Percentiles rank a stretch among this genome's conserved stretches.
Conservation (phyloP, 2,888 invertebrate species). For the Diaphora mendica region DNA sequence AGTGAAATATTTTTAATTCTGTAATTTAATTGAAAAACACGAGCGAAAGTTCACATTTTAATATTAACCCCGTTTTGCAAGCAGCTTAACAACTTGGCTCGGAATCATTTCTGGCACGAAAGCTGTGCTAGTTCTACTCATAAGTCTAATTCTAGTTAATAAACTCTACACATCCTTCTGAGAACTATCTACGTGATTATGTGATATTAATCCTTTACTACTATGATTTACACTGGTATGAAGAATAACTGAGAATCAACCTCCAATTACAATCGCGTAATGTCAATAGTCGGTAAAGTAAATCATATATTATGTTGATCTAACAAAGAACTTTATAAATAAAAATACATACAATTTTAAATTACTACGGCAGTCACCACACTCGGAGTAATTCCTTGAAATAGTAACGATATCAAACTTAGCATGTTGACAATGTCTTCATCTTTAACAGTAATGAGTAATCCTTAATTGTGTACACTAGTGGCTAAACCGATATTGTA, state of each 20-base stretch:
- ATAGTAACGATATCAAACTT: neutral
- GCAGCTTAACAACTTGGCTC: neutral
- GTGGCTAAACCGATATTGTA: neutral
- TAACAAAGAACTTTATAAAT: too few relatives aligned
- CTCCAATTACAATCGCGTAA: too few relatives aligned
- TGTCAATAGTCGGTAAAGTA: too few relatives aligned
- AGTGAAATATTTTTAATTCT: neutral
- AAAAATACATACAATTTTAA: too few relatives aligned
- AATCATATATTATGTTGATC: too few relatives aligned
- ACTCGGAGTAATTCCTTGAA: neutral
- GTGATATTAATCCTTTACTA: too few relatives aligned
- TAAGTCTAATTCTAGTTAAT: neutral
- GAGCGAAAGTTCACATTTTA: neutral
- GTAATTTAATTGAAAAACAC: neutral
- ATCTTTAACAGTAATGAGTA: neutral
- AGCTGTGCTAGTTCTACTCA: neutral
- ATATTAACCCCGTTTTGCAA: neutral
- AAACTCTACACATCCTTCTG: neutral
- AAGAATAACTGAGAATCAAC: too few relatives aligned
- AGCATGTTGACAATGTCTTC: neutral
- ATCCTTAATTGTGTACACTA: constrained; percentile 9
- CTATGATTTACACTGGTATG: too few relatives aligned
- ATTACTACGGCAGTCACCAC: too few relatives aligned
- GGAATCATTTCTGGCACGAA: neutral
- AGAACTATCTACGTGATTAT: neutral